phyloP scores from a whole-genome alignment of 2,888 invertebrate genomes.

The Heteromyza rotundicornis region DNA sequence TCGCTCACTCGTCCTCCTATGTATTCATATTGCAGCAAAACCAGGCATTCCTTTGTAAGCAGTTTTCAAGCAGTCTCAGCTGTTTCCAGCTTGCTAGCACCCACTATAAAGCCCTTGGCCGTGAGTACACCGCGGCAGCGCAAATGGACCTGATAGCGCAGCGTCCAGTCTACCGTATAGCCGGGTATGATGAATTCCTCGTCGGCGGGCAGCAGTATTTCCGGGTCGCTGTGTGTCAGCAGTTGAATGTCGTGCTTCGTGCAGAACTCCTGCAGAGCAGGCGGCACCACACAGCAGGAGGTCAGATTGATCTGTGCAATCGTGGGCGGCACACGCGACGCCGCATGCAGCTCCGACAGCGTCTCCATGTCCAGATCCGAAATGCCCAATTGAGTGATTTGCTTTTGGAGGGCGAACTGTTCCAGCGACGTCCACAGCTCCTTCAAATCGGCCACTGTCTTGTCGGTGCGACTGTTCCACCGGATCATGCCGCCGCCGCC shows the following conservation, averaged over 20 bases:
- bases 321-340: constrained; percentile 80
- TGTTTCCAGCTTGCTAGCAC: constrained; percentile 44
- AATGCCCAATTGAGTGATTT: constrained; percentile 78
- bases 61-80: neutral
- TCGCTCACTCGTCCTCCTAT: too few species aligned
- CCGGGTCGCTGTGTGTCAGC: constrained; percentile 93
- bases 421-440: constrained; percentile 81
- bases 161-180: constrained; percentile 74
- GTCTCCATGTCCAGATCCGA: constrained; percentile 87
- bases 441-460: constrained; percentile 70
- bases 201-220: constrained; percentile 63
- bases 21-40: neutral
- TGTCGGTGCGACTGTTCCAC: constrained; percentile 64
- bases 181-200: constrained; percentile 67
- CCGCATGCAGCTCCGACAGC: constrained; percentile 77
- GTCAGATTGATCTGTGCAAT: constrained; percentile 93
- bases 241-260: constrained; percentile 90
- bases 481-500: constrained; percentile 49
- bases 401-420: constrained; percentile 70
- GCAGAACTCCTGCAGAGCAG: constrained; percentile 86
- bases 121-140: constrained; percentile 90
- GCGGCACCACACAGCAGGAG: constrained; percentile 93
- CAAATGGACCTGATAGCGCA: constrained; percentile 86
- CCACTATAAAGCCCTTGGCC: constrained; percentile 84
- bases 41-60: neutral